phyloP scores from a whole-genome alignment of 2,888 invertebrate species.

The Eristalis intricaria region DNA sequence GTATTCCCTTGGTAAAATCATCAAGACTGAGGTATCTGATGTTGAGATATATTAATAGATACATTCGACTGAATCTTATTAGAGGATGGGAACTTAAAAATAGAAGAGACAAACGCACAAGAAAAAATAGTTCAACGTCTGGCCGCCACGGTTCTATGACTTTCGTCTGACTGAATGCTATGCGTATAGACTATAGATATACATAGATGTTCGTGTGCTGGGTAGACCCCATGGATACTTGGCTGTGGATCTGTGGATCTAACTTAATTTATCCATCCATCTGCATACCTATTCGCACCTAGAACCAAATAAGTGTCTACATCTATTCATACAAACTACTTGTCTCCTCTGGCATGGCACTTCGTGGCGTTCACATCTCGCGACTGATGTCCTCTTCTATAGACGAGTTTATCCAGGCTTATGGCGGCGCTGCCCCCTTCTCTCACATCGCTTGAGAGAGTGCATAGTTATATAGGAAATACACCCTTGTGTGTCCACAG shows the following conservation, averaged over 20 bases:
- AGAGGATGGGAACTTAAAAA: slow-evolving; percentile 61
- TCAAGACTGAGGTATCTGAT: slow-evolving; percentile 62
- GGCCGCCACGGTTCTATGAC: slow-evolving; percentile 69
- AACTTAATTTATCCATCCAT: slow-evolving; percentile 52
- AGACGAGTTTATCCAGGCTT: slow-evolving; percentile 49
- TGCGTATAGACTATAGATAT: neutral
- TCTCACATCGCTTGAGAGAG: neutral
- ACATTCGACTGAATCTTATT: slow-evolving; percentile 63
- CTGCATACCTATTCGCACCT: slow-evolving; percentile 17
- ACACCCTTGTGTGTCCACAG: slow-evolving; percentile 1
- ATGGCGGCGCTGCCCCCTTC: slow-evolving; percentile 17
- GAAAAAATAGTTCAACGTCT: slow-evolving; percentile 63
- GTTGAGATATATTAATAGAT: slow-evolving; percentile 68
- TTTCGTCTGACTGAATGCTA: slow-evolving; percentile 36
- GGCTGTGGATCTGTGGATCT: slow-evolving; percentile 31
- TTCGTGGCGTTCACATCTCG: slow-evolving; percentile 34
- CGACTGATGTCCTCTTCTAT: slow-evolving; percentile 21
- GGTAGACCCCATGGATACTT: slow-evolving; percentile 22
- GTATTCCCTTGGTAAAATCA: slow-evolving; percentile 56
- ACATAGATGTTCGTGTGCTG: neutral
- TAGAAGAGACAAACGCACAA: slow-evolving; percentile 50
- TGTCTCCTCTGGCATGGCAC: neutral
- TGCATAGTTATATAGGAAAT: slow-evolving; percentile 33
- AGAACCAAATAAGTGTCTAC: slow-evolving; percentile 22
- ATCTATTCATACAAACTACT: slow-evolving; percentile 52